Evolutionary conservation across 2,113 vertebrate species (phyloP).

Genomic region (Falco punctatus): DNA sequence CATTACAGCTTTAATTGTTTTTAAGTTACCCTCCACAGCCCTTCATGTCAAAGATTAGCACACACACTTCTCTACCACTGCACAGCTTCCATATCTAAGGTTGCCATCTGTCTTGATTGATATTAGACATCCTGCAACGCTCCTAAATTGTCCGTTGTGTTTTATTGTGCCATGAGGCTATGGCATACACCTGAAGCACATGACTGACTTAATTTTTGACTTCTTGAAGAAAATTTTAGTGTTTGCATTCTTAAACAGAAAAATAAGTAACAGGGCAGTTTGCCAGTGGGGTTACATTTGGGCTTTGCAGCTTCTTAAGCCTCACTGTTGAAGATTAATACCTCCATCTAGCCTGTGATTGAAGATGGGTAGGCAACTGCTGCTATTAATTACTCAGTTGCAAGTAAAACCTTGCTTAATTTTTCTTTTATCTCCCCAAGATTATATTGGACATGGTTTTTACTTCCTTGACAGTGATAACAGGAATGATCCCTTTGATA

Average conservation of each 20-base stretch:
- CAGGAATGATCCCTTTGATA: not conserved
- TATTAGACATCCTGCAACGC: not conserved
- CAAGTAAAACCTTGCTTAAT: not conserved
- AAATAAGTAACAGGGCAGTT: not conserved
- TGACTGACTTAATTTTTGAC: not conserved
- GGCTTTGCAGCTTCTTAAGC: not conserved
- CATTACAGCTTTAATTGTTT: not conserved
- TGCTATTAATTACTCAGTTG: not conserved
- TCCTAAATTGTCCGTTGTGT: not conserved
- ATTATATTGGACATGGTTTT: not conserved
- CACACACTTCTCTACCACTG: not conserved
- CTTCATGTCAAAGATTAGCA: not conserved
- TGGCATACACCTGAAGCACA: not conserved
- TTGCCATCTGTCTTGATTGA: not conserved
- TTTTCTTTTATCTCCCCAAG: not conserved
- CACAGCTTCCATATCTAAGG: not conserved
- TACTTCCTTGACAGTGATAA: not conserved
- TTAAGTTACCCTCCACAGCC: not conserved
- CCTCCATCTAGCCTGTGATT: not conserved
- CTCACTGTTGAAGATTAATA: not conserved
- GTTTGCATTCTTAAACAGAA: not conserved
- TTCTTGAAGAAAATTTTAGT: not conserved
- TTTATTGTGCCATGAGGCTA: not conserved
- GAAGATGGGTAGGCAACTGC: not conserved
- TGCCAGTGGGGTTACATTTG: not conserved